Percentiles rank a stretch among this genome's conserved stretches.
Conservation (phyloP, 2,888 invertebrate genomes). For the Ptychoptera albimana region DNA sequence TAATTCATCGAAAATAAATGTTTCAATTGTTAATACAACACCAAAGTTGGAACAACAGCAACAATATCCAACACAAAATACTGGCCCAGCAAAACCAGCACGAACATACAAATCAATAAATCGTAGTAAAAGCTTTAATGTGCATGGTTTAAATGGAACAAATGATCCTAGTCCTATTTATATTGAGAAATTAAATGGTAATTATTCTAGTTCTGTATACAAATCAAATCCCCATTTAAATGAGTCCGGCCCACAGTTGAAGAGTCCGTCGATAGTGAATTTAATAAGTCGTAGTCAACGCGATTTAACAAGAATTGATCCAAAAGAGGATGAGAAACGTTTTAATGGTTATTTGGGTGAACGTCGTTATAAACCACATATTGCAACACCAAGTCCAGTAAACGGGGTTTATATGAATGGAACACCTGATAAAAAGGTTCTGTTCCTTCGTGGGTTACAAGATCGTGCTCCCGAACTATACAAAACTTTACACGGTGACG, state of each 20-base stretch:
- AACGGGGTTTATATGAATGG: constrained; percentile 27
- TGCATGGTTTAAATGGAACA: constrained; percentile 42
- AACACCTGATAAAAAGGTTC: constrained; percentile 44
- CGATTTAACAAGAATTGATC: constrained; percentile 48
- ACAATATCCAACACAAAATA: constrained; percentile 16
- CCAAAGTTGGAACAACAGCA: constrained; percentile 32
- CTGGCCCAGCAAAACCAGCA: constrained; percentile 62
- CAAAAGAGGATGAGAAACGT: constrained; percentile 17
- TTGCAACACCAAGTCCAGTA: constrained; percentile 2
- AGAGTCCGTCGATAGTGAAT: constrained; percentile 75
- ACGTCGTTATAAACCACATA: constrained; percentile 10
- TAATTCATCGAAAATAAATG: constrained; percentile 47
- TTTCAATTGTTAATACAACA: constrained; percentile 41
- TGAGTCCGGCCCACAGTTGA: constrained; percentile 54
- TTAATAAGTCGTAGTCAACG: constrained; percentile 71
- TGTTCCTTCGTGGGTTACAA: constrained; percentile 50
- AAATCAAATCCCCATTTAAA: constrained; percentile 66
- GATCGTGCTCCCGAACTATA: constrained; percentile 57
- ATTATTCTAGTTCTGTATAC: constrained; percentile 35
- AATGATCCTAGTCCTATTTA: constrained; percentile 32
- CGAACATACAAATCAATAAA: constrained; percentile 61
- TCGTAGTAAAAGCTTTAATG: constrained; percentile 74
- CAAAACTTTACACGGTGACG: constrained; percentile 50
- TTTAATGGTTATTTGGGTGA: constrained; percentile 13
- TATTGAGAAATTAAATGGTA: constrained; percentile 26